Evolutionary conservation across 2,113 vertebrate species (phyloP).

Genomic region (Galemys pyrenaicus): DNA sequence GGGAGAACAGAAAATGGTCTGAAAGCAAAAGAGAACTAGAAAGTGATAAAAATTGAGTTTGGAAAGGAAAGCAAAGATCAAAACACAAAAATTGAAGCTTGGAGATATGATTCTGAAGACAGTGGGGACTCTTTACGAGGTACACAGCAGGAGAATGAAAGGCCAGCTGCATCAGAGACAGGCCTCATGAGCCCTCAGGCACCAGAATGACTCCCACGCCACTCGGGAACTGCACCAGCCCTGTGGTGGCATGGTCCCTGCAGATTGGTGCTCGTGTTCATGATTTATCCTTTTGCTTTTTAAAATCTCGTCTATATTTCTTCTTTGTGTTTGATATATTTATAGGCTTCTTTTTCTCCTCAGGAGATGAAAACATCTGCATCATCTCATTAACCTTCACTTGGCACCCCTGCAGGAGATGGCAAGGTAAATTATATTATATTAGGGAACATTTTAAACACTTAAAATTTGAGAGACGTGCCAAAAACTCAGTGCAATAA

Average conservation of each 20-base stretch:
- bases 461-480: constrained; percentile 46
- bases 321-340: not conserved
- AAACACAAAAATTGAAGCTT: not conserved
- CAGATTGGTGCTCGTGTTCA: not conserved
- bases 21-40: not conserved
- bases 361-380: constrained; percentile 6
- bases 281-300: not conserved
- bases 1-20: not conserved
- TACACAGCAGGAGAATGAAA: not conserved
- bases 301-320: not conserved
- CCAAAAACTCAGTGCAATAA: constrained; percentile 45
- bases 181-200: not conserved
- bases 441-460: constrained; percentile 39
- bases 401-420: not conserved
- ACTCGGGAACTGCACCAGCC: not conserved
- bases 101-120: not conserved
- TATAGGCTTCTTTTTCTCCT: not conserved
- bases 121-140: not conserved
- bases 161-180: not conserved
- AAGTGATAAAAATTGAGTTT: not conserved
- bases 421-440: constrained; percentile 38
- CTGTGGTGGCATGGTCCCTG: not conserved
- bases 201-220: not conserved
- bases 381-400: constrained; percentile 54
- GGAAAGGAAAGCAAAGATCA: not conserved